Percentiles rank a stretch among this genome's conserved stretches.
These are phyloP conservation scores for Lysandra coridon DNA, from an alignment of 2,888 invertebrate species.

Conservation along the genomic window DNA sequence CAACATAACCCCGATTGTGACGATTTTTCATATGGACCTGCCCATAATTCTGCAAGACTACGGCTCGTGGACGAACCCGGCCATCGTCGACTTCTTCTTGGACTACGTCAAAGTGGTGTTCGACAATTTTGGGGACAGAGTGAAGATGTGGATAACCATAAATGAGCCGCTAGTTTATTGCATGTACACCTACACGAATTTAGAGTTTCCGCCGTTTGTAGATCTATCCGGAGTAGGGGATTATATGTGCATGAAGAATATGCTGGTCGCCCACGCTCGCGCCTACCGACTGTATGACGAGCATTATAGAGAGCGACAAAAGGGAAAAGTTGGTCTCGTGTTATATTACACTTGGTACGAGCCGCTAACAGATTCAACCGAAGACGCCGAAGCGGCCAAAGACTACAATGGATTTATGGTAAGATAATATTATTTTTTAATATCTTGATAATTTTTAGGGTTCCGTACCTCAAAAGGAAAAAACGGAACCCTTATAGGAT, in stretches of 20 bases:
- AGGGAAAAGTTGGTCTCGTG: constrained; percentile 45
- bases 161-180: constrained; percentile 82
- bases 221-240: neutral
- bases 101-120: constrained; percentile 54
- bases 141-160: constrained; percentile 85
- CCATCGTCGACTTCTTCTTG: neutral
- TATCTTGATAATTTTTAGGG: too few species aligned
- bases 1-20: constrained; percentile 7
- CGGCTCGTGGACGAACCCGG: neutral
- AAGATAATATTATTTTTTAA: neutral
- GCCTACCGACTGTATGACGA: constrained; percentile 66
- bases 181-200: constrained; percentile 56
- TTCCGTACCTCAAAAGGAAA: too few species aligned
- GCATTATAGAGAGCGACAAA: constrained; percentile 53
- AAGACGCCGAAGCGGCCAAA: constrained; percentile 48
- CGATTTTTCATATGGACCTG: constrained; percentile 2
- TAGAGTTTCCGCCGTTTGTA: constrained; percentile 57
- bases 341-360: constrained; percentile 37
- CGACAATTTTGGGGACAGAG: constrained; percentile 76
- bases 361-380: constrained; percentile 55
- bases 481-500: too few species aligned
- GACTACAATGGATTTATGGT: neutral
- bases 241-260: constrained; percentile 75
- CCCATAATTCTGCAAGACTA: neutral
- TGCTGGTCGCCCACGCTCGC: constrained; percentile 78